These are phyloP conservation scores for Panthera leo DNA, from an alignment of 2,113 vertebrate genomes.

Conservation along the genomic window DNA sequence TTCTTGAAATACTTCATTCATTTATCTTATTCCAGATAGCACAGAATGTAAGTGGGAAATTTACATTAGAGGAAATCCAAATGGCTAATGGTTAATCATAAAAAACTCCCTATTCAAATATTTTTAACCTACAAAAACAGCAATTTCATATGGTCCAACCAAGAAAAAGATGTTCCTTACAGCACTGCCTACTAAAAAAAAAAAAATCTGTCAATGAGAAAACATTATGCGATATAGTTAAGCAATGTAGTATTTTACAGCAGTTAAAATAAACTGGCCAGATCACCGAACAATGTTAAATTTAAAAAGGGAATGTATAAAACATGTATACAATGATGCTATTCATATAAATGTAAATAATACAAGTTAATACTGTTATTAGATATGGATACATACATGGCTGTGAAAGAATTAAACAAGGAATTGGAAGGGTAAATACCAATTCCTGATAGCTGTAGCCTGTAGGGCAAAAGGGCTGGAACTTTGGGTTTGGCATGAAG, in stretches of 20 bases:
- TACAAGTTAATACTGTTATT: neutral
- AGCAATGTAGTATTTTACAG: neutral
- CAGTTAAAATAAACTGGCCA: conserved; percentile 4
- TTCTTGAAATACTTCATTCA: neutral
- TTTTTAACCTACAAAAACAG: neutral
- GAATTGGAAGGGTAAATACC: neutral
- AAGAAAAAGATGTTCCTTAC: neutral
- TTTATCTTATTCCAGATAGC: neutral
- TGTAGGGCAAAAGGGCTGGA: neutral
- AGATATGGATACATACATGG: neutral
- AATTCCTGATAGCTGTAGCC: neutral
- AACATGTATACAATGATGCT: neutral
- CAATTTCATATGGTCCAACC: neutral
- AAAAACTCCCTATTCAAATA: neutral
- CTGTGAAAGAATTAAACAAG: neutral
- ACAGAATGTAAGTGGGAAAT: neutral
- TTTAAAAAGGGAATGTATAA: neutral
- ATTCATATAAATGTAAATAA: neutral
- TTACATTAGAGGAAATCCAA: neutral
- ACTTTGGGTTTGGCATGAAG: neutral
- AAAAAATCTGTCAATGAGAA: neutral
- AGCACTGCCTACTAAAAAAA: neutral
- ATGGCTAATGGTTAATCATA: neutral
- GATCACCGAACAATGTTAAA: neutral
- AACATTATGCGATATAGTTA: neutral